These are phyloP conservation scores for Linnaemya vulpina DNA, from an alignment of 2,888 invertebrate species.

Conservation along the genomic window DNA sequence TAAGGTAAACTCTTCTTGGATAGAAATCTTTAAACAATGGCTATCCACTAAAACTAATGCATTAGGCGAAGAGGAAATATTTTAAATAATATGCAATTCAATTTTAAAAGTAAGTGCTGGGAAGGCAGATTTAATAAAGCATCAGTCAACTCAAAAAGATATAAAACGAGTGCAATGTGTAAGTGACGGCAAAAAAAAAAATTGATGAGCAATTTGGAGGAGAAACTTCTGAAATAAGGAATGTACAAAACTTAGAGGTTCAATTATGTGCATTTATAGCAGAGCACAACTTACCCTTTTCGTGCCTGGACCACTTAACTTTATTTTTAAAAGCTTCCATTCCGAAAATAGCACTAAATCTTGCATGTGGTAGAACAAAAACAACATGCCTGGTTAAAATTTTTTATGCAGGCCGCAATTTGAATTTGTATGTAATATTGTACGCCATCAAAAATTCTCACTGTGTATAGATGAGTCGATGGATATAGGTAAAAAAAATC, in stretches of 20 bases:
- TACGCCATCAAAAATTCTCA: not conserved
- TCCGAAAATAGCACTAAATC: not conserved
- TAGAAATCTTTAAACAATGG: slow-evolving; percentile 5
- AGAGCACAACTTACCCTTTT: not conserved
- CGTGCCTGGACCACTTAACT: not conserved
- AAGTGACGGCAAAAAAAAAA: not conserved
- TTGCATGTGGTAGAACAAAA: slow-evolving; percentile 21
- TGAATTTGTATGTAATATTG: slow-evolving; percentile 11
- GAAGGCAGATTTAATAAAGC: slow-evolving; percentile 1
- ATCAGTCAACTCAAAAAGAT: slow-evolving; percentile 15
- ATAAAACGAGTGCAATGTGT: slow-evolving; percentile 1
- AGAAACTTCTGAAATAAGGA: not conserved
- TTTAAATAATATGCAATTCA: slow-evolving; percentile 68
- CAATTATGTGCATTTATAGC: not conserved
- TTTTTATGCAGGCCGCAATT: slow-evolving; percentile 10
- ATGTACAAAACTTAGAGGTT: not conserved
- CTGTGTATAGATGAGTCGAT: slow-evolving; percentile 2
- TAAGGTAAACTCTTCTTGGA: slow-evolving; percentile 11
- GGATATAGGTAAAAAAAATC: slow-evolving; percentile 7
- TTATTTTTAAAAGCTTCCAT: not conserved
- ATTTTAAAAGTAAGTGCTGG: slow-evolving; percentile 17
- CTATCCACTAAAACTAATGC: slow-evolving; percentile 4
- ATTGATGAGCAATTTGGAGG: not conserved
- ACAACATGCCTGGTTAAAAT: not conserved
- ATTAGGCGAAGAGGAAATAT: slow-evolving; percentile 41